phyloP scores from a whole-genome alignment of 2,113 vertebrate species.

The Orycteropus afer region DNA sequence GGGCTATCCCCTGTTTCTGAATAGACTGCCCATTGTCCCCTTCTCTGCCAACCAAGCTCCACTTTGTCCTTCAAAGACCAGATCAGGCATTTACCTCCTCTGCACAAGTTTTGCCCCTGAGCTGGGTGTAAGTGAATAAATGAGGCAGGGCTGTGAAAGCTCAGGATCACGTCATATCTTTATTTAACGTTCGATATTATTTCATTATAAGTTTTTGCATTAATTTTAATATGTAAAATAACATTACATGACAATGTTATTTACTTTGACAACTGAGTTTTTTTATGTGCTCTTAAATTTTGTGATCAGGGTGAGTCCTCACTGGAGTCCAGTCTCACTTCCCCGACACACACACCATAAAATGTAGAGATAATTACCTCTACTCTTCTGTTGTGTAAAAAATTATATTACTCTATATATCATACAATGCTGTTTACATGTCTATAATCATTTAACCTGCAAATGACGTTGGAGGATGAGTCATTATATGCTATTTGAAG shows the following conservation, averaged over 20 bases:
- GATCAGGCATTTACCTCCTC: neutral
- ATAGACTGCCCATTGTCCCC: neutral
- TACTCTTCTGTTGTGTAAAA: neutral
- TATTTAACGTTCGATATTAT: neutral
- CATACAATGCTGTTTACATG: neutral
- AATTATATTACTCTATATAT: neutral
- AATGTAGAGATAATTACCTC: neutral
- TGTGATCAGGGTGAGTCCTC: neutral
- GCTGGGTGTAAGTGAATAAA: neutral
- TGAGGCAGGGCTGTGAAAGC: neutral
- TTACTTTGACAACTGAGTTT: neutral
- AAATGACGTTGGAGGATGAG: neutral
- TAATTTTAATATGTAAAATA: neutral
- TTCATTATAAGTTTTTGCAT: neutral
- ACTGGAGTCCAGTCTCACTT: neutral
- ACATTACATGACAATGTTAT: neutral
- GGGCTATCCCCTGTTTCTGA: accelerated
- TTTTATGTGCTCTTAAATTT: neutral
- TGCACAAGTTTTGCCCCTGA: neutral
- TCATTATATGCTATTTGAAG: neutral
- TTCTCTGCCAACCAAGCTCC: neutral
- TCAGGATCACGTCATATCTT: neutral
- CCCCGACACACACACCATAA: neutral
- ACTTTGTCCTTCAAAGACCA: neutral
- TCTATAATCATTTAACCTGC: neutral